Evolutionary conservation across 2,888 invertebrate species (phyloP).

Genomic region (Drosophila nr. medialis): DNA sequence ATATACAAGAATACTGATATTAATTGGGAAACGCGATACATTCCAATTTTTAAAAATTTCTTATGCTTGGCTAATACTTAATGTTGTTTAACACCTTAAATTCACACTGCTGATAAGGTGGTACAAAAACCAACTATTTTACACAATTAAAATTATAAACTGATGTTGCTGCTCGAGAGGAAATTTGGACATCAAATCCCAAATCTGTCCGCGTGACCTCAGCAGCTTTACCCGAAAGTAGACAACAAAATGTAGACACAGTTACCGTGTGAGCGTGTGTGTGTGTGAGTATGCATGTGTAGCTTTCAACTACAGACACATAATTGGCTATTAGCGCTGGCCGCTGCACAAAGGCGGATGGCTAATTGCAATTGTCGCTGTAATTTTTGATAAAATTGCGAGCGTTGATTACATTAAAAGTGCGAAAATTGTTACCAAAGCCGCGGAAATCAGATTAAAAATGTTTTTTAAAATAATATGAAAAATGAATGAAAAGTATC

Average conservation of each 20-base stretch:
- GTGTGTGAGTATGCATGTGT: neutral
- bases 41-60: neutral
- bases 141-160: conserved; percentile 59
- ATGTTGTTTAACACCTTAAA: neutral
- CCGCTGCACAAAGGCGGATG: conserved; percentile 51
- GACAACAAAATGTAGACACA: conserved; percentile 5
- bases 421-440: conserved; percentile 63
- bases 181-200: conserved; percentile 64
- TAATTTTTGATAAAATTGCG: conserved; percentile 46
- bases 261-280: neutral
- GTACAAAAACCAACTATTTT: conserved; percentile 26
- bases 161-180: conserved; percentile 23
- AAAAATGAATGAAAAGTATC: conserved; percentile 4
- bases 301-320: conserved; percentile 33
- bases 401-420: conserved; percentile 75
- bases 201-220: conserved; percentile 45
- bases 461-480: neutral
- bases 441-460: conserved; percentile 35
- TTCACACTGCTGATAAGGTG: conserved; percentile 22
- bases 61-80: neutral
- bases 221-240: conserved; percentile 23
- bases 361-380: conserved; percentile 28
- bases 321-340: conserved; percentile 76
- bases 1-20: neutral
- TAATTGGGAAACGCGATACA: neutral